These are phyloP conservation scores for Papilio demoleus DNA, from an alignment of 2,888 invertebrate genomes.

Conservation along the genomic window DNA sequence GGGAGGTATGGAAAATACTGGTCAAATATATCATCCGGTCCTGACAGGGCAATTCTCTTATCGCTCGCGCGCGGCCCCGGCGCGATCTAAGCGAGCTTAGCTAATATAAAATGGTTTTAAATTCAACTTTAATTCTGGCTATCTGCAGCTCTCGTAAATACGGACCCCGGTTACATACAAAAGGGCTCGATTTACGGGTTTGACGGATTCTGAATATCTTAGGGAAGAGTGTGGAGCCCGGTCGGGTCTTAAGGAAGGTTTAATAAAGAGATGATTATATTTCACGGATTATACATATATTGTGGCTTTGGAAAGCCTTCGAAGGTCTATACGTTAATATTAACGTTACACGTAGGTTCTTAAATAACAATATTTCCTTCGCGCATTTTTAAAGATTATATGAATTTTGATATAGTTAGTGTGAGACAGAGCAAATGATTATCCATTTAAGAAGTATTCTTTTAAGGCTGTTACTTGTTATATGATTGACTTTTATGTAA, in stretches of 20 bases:
- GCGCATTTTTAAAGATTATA: background rate
- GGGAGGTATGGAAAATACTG: conserved; percentile 90
- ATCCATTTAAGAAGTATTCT: too few relatives aligned
- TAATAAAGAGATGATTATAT: conserved; percentile 47
- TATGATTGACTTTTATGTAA: background rate
- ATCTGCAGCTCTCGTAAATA: conserved; percentile 64
- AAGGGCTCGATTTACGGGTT: conserved; percentile 81
- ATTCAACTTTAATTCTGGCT: conserved; percentile 83
- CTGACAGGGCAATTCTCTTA: conserved; percentile 96
- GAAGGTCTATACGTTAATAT: background rate
- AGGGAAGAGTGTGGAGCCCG: conserved; percentile 47
- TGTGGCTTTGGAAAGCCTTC: conserved; percentile 5
- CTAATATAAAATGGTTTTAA: conserved; percentile 85
- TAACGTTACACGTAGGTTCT: background rate
- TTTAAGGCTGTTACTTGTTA: too few relatives aligned
- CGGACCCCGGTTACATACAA: conserved; percentile 66
- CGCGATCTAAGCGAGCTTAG: conserved; percentile 83
- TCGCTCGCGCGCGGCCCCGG: conserved; percentile 85
- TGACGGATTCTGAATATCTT: conserved; percentile 80
- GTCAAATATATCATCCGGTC: conserved; percentile 94
- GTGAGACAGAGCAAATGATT: background rate
- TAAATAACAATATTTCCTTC: background rate
- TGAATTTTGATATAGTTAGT: background rate
- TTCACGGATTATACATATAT: conserved; percentile 34
- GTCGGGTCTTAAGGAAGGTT: conserved; percentile 63